Evolutionary conservation across 1,140 invertebrate genomes (phyloP).

Genomic region (Macrobrachium rosenbergii): DNA sequence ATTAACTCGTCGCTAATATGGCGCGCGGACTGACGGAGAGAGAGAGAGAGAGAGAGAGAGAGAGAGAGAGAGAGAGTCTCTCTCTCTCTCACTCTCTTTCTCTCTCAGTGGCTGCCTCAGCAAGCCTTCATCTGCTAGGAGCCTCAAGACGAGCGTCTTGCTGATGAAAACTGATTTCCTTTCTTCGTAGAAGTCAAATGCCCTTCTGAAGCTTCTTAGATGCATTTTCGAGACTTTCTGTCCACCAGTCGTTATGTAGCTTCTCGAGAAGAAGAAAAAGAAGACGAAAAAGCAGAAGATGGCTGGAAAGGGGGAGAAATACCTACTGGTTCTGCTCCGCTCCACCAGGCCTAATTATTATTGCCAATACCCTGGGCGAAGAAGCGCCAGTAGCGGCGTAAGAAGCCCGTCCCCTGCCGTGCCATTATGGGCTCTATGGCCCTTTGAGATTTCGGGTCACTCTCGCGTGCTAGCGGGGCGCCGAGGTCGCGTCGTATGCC

Average conservation of each 20-base stretch:
- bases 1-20: slow-evolving; percentile 37
- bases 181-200: too few relatives aligned
- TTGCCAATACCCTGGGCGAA: slow-evolving; percentile 13
- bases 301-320: not conserved
- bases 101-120: not conserved
- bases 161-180: too few relatives aligned
- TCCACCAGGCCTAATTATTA: slow-evolving; percentile 30
- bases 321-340: not conserved
- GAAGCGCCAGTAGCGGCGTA: slow-evolving; percentile 4
- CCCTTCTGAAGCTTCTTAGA: too few relatives aligned
- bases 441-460: not conserved
- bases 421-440: not conserved
- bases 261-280: not conserved
- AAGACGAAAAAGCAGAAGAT: not conserved
- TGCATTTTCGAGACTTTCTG: not conserved
- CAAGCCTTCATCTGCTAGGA: not conserved
- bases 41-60: not conserved
- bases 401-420: too few relatives aligned
- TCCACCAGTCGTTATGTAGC: not conserved
- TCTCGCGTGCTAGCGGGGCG: not conserved
- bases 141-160: too few relatives aligned
- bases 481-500: too few relatives aligned
- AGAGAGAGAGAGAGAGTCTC: not conserved
- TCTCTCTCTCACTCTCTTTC: not conserved
- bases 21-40: not conserved